Evolutionary conservation across 2,113 vertebrate species (phyloP), one percentile per base, ranked within the genome.

Genomic region (Tichodroma muraria): DNA sequence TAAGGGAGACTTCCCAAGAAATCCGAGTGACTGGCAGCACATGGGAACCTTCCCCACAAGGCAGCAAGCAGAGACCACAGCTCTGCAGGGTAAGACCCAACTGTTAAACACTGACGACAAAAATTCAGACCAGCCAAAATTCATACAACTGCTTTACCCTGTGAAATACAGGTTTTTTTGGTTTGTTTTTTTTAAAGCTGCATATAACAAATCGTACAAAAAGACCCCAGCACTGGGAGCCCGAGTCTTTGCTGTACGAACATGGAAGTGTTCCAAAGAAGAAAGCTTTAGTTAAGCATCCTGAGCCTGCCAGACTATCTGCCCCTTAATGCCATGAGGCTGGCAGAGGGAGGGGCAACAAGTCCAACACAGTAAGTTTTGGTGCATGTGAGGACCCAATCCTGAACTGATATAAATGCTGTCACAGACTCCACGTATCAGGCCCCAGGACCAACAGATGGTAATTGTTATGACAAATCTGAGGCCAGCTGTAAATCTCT

Each of bases 391-490:
- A 89, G 73, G 50, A 80, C 49, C 21, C 17, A 54, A 4, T 18
- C 57, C 7, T 1, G 69, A 81, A 45, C 4, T 0, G 6, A 50
- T 23, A 3, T 8, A 59, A 73, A 18, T 2, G 1, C 47, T n/a
- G 38, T 49, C 81, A 76, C 33, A 72, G 47, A 57, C 59, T n/a
- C 63, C 0, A 0, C 12, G 71, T 49, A 50, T 44, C 42, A 56
- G 73, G 70, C 12, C 57, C 10, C 69, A 30, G 28, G 40, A 80
- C 63, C 75, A 50, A 53, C 1, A 57, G 38, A 45, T 13, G 52
- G 69, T 52, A 90, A 94, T 37, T 47, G 42, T 65, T 63, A 52
- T 52, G 73, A 88, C 63, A 96, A 85, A 93, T 56, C 75, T 15
- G 64, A 44, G 27, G 57, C 78, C 33, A 59, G 27, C 64, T 49